Base-by-base conservation (phyloP, 2,888 invertebrate species). In the Catocala fraxini region DNA sequence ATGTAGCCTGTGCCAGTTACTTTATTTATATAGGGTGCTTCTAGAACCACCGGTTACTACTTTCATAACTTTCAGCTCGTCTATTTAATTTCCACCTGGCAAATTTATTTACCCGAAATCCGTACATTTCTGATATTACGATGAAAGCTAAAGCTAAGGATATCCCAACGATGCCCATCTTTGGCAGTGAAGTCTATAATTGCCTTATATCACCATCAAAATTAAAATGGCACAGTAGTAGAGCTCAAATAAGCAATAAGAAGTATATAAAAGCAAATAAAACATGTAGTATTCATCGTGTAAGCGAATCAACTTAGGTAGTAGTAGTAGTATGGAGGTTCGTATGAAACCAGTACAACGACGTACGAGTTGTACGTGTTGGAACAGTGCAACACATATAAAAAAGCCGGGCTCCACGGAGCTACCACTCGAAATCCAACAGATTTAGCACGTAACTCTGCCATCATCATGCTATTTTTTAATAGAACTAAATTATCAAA, bases 381-480 rank as follows among this genome's bases (percentile, higher is more conserved):
- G 80, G 81, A 85, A 84, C 86, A 85, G 81, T 85, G 85, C 85
- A 86, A 85, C 88, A 86, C 86, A 88, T 86, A 87, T 86, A 89
- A 86, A 88, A 84, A 85, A 83, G 82, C 83, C 77, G 68, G 71
- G 80, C 83, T 83, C 79, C 73, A 82, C 78, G 77, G 74, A 85
- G 81, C 83, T 81, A 76, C 80, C 75, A 86, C 87, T 89, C 85
- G 83, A 89, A 90, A 89, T 89, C 86, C 82, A 83, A 61, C 65
- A 71, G 78, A 75, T 79, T 55, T 86, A 90, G 84, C 49, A 88
- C 82, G 90, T 89, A 87, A 89, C 79, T 67, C 56, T 61, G 51
- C 63, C 39, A 56, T 56, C 59, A 52, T 10, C 12, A 7, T 39
- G 12, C 13, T 39, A 25, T 5, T 49, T 9, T 34, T 34, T 33